Evolutionary conservation across 2,113 vertebrate genomes (phyloP).

Genomic region (Apodemus sylvaticus): DNA sequence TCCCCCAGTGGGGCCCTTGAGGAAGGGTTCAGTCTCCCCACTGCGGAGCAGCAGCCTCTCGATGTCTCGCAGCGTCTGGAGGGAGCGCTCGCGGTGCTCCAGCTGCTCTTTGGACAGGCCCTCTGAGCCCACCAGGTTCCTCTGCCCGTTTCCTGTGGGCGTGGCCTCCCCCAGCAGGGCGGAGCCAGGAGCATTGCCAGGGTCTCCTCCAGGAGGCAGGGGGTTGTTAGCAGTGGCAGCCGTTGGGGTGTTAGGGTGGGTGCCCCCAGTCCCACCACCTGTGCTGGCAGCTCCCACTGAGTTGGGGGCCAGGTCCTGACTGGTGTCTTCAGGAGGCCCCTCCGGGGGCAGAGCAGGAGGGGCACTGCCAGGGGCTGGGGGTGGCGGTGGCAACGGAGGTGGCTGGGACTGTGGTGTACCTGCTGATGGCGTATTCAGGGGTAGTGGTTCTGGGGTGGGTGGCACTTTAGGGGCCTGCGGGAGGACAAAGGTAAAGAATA

Average conservation of each 20-base stretch:
- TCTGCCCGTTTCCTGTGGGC: constrained; percentile 80
- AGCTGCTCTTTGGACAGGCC: constrained; percentile 97
- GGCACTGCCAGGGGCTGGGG: constrained; percentile 79
- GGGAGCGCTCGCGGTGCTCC: constrained; percentile 95
- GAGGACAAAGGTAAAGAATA: constrained; percentile 63
- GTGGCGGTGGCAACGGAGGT: constrained; percentile 81
- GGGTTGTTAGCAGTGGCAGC: constrained; percentile 72
- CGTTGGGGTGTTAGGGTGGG: constrained; percentile 84
- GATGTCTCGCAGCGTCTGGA: constrained; percentile 97
- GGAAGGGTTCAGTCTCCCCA: constrained; percentile 86
- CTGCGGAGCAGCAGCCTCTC: constrained; percentile 94
- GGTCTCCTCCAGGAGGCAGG: constrained; percentile 83
- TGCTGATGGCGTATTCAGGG: constrained; percentile 88
- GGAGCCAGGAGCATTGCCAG: constrained; percentile 40
- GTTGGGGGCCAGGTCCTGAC: constrained; percentile 86
- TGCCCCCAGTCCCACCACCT: constrained; percentile 81
- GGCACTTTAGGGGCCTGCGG: constrained; percentile 87
- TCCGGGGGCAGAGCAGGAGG: constrained; percentile 81
- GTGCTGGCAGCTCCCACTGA: constrained; percentile 85
- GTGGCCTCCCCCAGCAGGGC: constrained; percentile 80
- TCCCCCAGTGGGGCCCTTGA: constrained; percentile 80
- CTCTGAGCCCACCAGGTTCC: constrained; percentile 83
- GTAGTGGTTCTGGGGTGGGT: constrained; percentile 88
- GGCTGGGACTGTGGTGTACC: constrained; percentile 92
- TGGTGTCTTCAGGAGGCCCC: constrained; percentile 82